Percentiles rank a stretch among this genome's conserved stretches.
Evolutionary conservation across 2,113 vertebrate genomes (phyloP).

Genomic region (Henicopernis longicauda): DNA sequence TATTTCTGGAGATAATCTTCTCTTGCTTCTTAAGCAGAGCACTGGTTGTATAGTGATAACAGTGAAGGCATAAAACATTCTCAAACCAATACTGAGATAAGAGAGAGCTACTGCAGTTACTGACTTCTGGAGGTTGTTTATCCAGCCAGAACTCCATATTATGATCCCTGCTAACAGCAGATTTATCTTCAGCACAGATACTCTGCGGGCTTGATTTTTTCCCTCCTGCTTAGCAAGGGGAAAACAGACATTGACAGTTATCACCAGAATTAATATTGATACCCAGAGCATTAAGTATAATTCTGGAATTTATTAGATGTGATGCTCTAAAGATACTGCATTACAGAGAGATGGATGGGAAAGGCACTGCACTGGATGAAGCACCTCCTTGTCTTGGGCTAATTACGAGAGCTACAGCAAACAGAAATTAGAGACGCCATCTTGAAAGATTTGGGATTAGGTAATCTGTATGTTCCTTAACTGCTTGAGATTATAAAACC

Average conservation of each 20-base stretch:
- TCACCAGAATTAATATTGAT: not conserved
- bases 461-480: not conserved
- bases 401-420: not conserved
- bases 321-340: not conserved
- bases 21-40: not conserved
- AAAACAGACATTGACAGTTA: not conserved
- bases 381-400: not conserved
- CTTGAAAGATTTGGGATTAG: not conserved
- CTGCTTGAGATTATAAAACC: not conserved
- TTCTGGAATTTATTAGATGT: not conserved
- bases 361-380: not conserved
- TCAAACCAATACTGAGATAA: not conserved
- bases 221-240: not conserved
- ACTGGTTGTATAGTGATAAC: not conserved
- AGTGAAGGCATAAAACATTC: not conserved
- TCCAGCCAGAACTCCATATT: not conserved
- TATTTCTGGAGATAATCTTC: not conserved
- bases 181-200: not conserved
- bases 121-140: not conserved
- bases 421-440: not conserved
- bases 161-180: accelerated
- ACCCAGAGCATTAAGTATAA: not conserved
- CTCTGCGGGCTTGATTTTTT: not conserved
- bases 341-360: not conserved
- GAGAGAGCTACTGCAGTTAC: not conserved